Evolutionary conservation across 2,113 vertebrate genomes (phyloP), one percentile per base, ranked within the genome.

Genomic region (Ptilonorhynchus violaceus): DNA sequence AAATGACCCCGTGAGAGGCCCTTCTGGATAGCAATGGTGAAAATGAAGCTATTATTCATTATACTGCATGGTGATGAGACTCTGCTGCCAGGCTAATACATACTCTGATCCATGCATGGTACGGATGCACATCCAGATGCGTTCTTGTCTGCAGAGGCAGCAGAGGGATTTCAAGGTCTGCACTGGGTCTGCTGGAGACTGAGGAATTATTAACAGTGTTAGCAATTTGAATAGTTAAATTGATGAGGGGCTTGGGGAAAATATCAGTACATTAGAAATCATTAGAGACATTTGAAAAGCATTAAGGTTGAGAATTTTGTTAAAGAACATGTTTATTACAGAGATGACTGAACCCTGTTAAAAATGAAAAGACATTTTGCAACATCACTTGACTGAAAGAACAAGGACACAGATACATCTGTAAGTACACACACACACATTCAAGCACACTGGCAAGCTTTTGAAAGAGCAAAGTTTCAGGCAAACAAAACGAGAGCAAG

Each of bases 171-270:
- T 94, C 86, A 89, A 88, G 87, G 85, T 96, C 94, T 97, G 58
- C 35, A 70, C 72, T 50, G 82, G 76, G 77, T 89, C 91, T 86
- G 37, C 72, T 95, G 69, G 83, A 91, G 63, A 93, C 78, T 75
- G 72, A 94, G 50, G 91, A 89, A 73, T 67, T 94, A 85, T 89
- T 95, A 94, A 77, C 59, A 92, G 63, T 68, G 79, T 85, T 92
- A 92, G 84, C 90, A 96, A 88, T 96, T 91, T 96, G 93, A 96
- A 94, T 81, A 95, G 89, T 84, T 85, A 93, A 96, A 91, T 83
- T 96, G 88, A 95, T 84, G 92, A 94, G 91, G 86, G 79, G 89
- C 94, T 95, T 73, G 66, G 91, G 92, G 86, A 96, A 92, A 89
- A 92, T 70, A 81, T 86, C 85, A 84, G 80, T 84, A 92, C 95